Conservation (phyloP, 2,113 vertebrate genomes). For the Thamnophis sirtalis region DNA sequence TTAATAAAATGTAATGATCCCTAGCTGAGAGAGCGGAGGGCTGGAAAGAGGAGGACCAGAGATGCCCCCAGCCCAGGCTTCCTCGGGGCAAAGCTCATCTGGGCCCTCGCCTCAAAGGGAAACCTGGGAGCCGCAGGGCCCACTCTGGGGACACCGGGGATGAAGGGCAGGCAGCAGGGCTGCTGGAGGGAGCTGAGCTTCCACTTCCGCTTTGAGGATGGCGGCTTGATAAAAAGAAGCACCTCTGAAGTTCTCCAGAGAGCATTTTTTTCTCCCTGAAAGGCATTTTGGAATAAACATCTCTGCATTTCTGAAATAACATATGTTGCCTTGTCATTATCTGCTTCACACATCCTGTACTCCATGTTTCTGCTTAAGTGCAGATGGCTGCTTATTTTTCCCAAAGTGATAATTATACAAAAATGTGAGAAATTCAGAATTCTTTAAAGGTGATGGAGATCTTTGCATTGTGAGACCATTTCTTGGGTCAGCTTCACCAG, state of each 20-base stretch:
- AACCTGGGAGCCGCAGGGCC: not conserved
- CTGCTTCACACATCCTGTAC: constrained; percentile 11
- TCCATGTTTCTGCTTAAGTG: not conserved
- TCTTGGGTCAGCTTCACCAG: not conserved
- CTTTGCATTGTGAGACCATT: not conserved
- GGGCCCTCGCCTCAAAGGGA: not conserved
- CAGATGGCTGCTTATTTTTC: not conserved
- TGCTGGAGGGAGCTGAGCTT: not conserved
- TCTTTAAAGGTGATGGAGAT: not conserved
- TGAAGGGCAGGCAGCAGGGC: not conserved
- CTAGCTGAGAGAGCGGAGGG: not conserved
- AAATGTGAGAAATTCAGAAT: not conserved
- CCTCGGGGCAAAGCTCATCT: not conserved
- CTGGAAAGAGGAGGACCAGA: too few relatives aligned
- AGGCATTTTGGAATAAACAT: not conserved
- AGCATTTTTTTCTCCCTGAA: not conserved
- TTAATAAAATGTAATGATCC: not conserved
- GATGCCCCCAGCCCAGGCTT: too few relatives aligned
- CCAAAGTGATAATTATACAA: constrained; percentile 5
- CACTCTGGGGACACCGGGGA: not conserved
- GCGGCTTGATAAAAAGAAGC: not conserved
- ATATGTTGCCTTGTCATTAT: not conserved
- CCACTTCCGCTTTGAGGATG: not conserved
- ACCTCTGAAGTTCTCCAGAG: not conserved
- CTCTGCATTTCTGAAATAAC: constrained; percentile 10